These are phyloP conservation scores for Lanius ludovicianus DNA, from an alignment of 2,113 vertebrate species.

Conservation along the genomic window DNA sequence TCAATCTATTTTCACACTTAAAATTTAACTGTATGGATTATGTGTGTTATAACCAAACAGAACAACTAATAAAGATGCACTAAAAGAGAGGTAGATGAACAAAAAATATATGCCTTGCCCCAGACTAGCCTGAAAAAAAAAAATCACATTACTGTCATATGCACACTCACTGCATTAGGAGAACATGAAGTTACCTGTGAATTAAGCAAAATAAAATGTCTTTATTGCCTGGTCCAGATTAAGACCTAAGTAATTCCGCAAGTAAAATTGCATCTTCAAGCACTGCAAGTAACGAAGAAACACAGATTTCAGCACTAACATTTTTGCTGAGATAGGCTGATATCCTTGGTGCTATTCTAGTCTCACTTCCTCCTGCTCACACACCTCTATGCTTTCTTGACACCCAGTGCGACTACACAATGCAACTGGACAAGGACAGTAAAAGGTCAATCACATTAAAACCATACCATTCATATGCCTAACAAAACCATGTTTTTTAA, in stretches of 20 bases:
- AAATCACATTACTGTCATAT: not conserved
- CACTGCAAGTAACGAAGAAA: accelerated
- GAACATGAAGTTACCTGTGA: not conserved
- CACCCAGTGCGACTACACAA: not conserved
- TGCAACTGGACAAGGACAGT: not conserved
- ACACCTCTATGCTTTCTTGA: not conserved
- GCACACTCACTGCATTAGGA: not conserved
- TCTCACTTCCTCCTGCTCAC: not conserved
- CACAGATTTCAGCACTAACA: not conserved
- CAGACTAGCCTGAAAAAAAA: not conserved
- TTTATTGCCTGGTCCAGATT: not conserved
- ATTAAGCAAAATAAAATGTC: not conserved
- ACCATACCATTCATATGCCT: not conserved
- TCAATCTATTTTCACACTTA: not conserved
- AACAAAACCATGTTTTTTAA: accelerated
- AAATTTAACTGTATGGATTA: not conserved
- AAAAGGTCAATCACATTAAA: not conserved
- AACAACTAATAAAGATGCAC: accelerated
- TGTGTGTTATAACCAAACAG: not conserved
- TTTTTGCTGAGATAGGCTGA: not conserved
- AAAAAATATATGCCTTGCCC: not conserved
- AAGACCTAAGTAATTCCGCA: not conserved
- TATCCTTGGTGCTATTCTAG: not conserved
- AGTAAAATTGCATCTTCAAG: not conserved
- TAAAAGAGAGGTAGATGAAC: not conserved